These are phyloP conservation scores for Megaleporinus macrocephalus DNA, from an alignment of 2,113 vertebrate species.

Conservation along the genomic window DNA sequence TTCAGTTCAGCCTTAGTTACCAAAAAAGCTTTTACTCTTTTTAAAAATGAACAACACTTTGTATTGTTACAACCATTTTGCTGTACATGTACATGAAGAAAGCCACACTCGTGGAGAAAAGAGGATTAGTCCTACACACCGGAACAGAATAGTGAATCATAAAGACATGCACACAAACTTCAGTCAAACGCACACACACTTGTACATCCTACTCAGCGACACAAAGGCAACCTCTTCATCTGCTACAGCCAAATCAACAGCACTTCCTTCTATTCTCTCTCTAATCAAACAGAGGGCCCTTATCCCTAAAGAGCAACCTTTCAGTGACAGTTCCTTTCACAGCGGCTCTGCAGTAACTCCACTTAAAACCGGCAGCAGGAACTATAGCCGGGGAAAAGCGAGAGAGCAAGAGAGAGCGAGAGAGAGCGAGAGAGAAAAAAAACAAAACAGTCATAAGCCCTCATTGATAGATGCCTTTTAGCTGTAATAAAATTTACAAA, in stretches of 20 bases:
- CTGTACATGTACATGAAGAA: background rate
- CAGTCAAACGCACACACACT: constrained; percentile 21
- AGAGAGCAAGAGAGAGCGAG: background rate
- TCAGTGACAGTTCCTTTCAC: constrained; percentile 46
- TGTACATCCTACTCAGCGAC: constrained; percentile 9
- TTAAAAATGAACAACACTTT: too few species aligned
- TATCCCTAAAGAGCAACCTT: constrained; percentile 37
- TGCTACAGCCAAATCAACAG: constrained; percentile 12
- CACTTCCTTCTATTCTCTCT: constrained; percentile 7
- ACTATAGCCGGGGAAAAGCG: constrained; percentile 14
- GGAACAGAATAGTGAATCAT: background rate
- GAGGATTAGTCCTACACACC: background rate
- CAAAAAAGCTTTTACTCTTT: too few species aligned
- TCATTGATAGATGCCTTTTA: constrained; percentile 54
- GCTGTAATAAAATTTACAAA: constrained; percentile 56
- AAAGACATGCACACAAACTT: background rate
- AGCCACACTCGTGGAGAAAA: background rate
- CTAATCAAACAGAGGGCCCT: constrained; percentile 43
- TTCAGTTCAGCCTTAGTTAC: too few species aligned
- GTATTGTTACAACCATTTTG: too few species aligned
- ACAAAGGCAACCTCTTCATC: constrained; percentile 42
- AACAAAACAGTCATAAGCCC: constrained; percentile 30
- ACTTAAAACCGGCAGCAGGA: constrained; percentile 34
- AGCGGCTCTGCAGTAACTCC: constrained; percentile 11
- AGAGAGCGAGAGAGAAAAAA: background rate